phyloP scores from a whole-genome alignment of 2,888 invertebrate species.

The Tetranychus truncatus region DNA sequence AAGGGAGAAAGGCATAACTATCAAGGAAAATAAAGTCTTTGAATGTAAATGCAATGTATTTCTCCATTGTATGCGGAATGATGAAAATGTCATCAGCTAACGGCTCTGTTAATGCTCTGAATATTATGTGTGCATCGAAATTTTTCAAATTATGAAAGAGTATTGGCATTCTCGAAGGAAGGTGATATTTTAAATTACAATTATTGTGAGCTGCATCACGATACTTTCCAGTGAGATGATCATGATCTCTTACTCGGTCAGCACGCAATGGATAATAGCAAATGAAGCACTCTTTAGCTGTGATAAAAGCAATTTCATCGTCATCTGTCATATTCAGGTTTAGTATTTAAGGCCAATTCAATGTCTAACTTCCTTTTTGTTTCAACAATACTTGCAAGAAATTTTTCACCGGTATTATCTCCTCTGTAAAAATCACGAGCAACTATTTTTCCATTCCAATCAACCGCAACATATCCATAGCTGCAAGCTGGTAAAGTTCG shows the following conservation, averaged over 20 bases:
- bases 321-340: neutral
- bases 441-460: neutral
- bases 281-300: neutral
- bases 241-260: neutral
- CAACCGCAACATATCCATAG: neutral
- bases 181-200: neutral
- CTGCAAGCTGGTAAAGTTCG: neutral
- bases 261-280: neutral
- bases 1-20: neutral
- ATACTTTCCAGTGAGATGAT: conserved; percentile 3
- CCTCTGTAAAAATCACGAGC: neutral
- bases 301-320: neutral
- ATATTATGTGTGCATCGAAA: neutral
- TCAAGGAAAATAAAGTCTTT: conserved; percentile 4
- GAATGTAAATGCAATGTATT: neutral
- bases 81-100: neutral
- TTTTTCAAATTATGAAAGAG: conserved; percentile 3
- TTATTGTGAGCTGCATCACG: neutral
- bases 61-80: conserved; percentile 1
- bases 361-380: neutral
- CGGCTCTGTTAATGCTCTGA: neutral
- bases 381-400: neutral
- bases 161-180: neutral
- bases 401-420: neutral
- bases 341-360: too few relatives aligned